Conservation (phyloP, 2,888 invertebrate species). For the Allacma fusca region DNA sequence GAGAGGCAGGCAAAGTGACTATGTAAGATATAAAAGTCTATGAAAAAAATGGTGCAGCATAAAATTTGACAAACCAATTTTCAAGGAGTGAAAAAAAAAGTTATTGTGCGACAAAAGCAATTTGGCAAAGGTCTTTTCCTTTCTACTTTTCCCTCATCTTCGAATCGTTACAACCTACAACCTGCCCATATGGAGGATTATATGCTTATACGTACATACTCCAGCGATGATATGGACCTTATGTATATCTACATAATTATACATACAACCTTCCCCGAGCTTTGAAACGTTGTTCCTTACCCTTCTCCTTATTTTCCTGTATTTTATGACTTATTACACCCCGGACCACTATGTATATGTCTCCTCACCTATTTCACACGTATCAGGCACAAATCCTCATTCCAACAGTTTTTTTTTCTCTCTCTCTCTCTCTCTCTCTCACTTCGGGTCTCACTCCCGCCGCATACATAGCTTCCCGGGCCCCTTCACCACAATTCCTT, state of each 20-base stretch:
- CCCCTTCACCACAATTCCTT: neutral
- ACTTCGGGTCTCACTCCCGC: neutral
- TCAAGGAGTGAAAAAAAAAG: constrained; percentile 54
- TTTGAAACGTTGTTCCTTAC: constrained; percentile 13
- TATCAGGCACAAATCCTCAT: constrained; percentile 37
- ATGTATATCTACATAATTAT: too few relatives aligned
- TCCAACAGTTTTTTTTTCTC: constrained; percentile 24
- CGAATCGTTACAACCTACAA: constrained; percentile 48
- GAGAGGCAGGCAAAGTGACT: neutral
- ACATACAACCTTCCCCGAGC: too few relatives aligned
- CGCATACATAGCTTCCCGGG: neutral
- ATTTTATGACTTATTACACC: constrained; percentile 58
- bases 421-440: constrained; percentile 9
- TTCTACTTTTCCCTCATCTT: constrained; percentile 49
- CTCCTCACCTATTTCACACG: constrained; percentile 26
- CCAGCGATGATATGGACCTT: neutral
- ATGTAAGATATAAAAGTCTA: constrained; percentile 9
- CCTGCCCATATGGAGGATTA: constrained; percentile 41
- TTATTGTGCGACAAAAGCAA: constrained; percentile 60
- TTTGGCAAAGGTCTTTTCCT: constrained; percentile 55
- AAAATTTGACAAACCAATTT: constrained; percentile 60
- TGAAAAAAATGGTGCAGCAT: constrained; percentile 53
- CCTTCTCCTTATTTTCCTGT: constrained; percentile 46
- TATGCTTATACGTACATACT: constrained; percentile 1
- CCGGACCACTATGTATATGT: constrained; percentile 35